Conservation (phyloP, 37 sponge, comb jelly and placozoan species). For the Amphimedon queenslandica region DNA sequence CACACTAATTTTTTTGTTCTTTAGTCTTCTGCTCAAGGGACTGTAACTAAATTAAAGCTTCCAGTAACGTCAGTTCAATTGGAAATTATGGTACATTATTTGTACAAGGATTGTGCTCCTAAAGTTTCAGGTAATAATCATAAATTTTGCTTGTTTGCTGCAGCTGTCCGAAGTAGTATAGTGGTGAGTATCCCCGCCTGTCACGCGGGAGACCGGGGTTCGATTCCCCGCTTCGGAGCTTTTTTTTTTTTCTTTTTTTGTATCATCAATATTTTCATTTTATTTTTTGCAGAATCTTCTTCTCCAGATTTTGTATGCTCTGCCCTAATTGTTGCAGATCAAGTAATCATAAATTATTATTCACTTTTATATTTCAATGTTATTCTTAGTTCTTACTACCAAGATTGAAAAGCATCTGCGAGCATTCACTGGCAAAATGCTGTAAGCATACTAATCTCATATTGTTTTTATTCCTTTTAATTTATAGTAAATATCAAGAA, state of each 20-base stretch:
- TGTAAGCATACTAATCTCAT: conserved; percentile 22
- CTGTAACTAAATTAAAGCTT: conserved; percentile 16
- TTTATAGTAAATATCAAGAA: conserved; percentile 51
- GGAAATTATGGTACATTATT: conserved; percentile 59
- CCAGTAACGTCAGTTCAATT: conserved; percentile 24
- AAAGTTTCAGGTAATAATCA: conserved; percentile 10
- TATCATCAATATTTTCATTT: not conserved
- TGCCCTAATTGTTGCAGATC: conserved; percentile 58
- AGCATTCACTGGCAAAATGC: conserved; percentile 28
- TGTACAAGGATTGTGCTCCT: conserved; percentile 48
- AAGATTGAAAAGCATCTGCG: conserved; percentile 55
- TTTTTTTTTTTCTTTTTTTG: not conserved
- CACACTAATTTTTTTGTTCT: not conserved
- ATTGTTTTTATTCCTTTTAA: not conserved
- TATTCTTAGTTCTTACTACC: conserved; percentile 39
- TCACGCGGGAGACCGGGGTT: not conserved
- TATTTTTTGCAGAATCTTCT: conserved; percentile 15
- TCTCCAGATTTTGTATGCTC: conserved; percentile 22
- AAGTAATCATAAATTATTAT: conserved; percentile 23
- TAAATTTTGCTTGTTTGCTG: not conserved
- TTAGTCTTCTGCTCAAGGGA: conserved; percentile 20
- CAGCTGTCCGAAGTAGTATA: not conserved
- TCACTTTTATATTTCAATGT: not conserved
- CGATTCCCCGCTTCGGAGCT: not conserved
- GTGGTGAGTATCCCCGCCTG: not conserved